These are phyloP conservation scores for Nannospalax galili DNA, from an alignment of 2,113 vertebrate species.

Conservation along the genomic window DNA sequence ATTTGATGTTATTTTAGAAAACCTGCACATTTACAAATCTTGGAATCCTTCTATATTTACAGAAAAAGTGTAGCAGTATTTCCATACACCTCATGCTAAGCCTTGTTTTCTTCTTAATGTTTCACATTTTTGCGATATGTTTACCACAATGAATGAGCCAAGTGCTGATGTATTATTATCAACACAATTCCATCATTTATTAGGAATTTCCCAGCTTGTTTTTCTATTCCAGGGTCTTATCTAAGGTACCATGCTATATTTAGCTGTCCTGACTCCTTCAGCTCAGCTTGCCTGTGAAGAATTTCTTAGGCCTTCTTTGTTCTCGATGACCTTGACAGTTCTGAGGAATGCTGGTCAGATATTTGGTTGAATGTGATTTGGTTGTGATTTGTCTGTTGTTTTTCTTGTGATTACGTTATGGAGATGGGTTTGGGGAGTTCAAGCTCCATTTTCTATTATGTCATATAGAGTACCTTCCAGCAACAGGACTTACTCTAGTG, in stretches of 20 bases:
- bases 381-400: not conserved
- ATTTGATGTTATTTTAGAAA: not conserved
- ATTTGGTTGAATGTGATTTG: not conserved
- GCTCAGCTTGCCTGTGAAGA: not conserved
- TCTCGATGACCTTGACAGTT: no score
- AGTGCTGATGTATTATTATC: not conserved
- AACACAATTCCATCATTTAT: not conserved
- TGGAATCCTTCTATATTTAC: not conserved
- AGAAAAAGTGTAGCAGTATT: not conserved
- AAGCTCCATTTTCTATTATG: not conserved
- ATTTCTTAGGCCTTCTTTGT: not conserved
- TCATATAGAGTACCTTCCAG: not conserved
- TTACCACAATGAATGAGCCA: not conserved
- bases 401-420: not conserved
- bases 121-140: not conserved
- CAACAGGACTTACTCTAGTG: not conserved
- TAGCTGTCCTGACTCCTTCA: not conserved
- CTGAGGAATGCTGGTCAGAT: no score
- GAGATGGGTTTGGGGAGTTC: not conserved
- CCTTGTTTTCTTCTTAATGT: not conserved
- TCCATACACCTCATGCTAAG: not conserved
- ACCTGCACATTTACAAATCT: not conserved
- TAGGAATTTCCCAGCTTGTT: not conserved
- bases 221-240: not conserved
- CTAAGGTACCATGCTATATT: no score